Percentiles rank a stretch among this genome's conserved stretches.
Evolutionary conservation across 2,888 invertebrate genomes (phyloP).

Genomic region (Druceiella hillmani): DNA sequence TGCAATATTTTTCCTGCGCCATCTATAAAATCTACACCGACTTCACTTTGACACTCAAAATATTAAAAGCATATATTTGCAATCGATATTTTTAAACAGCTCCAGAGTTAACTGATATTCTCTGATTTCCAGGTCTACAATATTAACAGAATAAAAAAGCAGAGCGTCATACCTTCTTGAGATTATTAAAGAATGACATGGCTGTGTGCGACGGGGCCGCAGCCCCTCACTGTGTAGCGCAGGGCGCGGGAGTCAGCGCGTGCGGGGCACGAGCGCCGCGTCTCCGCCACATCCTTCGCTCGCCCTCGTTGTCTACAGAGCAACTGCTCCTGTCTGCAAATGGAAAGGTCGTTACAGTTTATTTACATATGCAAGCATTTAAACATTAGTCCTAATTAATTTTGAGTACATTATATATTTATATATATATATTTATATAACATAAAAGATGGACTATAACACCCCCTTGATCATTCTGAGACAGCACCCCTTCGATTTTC

Average conservation of each 20-base stretch:
- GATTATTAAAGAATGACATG: conserved; percentile 89
- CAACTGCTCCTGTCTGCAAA: not conserved
- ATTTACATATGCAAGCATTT: conserved; percentile 2
- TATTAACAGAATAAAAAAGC: not conserved
- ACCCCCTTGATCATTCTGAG: too few relatives aligned
- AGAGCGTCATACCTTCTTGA: conserved; percentile 60
- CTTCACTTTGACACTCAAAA: too few relatives aligned
- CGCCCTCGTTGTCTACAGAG: not conserved
- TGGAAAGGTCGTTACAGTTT: not conserved
- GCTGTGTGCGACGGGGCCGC: conserved; percentile 27
- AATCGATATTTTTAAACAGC: too few relatives aligned
- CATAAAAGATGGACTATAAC: too few relatives aligned
- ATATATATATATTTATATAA: conserved; percentile 5
- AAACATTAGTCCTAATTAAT: conserved; percentile 1
- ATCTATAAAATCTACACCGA: too few relatives aligned
- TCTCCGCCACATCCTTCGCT: not conserved
- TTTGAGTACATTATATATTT: too few relatives aligned
- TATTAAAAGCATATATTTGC: too few relatives aligned
- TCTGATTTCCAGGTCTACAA: too few relatives aligned
- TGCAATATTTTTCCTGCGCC: too few relatives aligned
- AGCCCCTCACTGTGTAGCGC: conserved; percentile 1
- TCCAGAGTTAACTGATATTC: too few relatives aligned
- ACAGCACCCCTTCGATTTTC: too few relatives aligned
- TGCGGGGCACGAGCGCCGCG: conserved; percentile 27
- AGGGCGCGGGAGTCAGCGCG: conserved; percentile 25